Evolutionary conservation across 2,113 vertebrate species (phyloP).

Genomic region (Solenodon paradoxus): DNA sequence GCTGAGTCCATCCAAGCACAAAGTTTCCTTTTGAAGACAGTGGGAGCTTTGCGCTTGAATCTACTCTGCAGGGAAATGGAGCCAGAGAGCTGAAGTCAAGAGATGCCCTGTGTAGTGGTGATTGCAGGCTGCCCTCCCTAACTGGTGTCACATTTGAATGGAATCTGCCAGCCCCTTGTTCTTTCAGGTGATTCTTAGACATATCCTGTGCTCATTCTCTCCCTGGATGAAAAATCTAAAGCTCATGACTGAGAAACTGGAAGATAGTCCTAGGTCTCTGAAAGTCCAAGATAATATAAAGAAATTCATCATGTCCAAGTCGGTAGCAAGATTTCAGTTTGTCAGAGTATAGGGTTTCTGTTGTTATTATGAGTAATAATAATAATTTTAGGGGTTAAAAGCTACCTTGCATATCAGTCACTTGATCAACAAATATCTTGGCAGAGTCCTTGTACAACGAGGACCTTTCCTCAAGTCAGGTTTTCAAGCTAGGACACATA

Average conservation of each 20-base stretch:
- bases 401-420: neutral
- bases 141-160: constrained; percentile 39
- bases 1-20: constrained; percentile 15
- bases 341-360: neutral
- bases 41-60: constrained; percentile 34
- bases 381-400: neutral
- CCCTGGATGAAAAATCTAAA: neutral
- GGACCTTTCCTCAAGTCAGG: neutral
- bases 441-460: neutral
- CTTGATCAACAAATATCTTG: neutral
- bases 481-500: neutral
- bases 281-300: neutral
- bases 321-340: neutral
- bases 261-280: neutral
- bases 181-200: neutral
- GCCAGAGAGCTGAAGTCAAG: constrained; percentile 40
- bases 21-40: constrained; percentile 47
- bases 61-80: neutral
- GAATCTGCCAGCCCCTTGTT: neutral
- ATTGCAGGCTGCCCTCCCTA: neutral
- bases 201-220: neutral
- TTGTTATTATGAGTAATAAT: neutral
- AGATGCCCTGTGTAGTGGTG: neutral
- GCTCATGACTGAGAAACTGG: neutral
- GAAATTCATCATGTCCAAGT: rapidly evolving